These are phyloP conservation scores for Poecilia velifera DNA, from an alignment of 2,797 vertebrate genomes.

Conservation along the genomic window DNA sequence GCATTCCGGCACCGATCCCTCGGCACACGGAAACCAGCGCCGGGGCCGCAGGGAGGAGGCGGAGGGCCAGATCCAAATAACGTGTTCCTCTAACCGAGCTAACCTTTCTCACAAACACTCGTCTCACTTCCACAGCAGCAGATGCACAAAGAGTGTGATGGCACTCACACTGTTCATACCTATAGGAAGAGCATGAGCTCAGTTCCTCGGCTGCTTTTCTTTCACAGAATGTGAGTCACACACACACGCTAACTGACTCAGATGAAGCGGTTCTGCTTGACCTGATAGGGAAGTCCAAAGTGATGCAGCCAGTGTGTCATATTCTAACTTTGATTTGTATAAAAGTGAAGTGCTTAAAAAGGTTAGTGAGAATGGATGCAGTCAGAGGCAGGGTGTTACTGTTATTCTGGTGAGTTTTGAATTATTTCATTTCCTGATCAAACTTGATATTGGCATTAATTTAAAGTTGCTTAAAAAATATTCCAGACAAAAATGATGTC, in stretches of 20 bases:
- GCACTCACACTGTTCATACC: conserved; percentile 3
- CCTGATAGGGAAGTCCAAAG: conserved; percentile 53
- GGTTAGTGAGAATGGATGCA: not conserved
- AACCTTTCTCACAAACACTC: conserved; percentile 59
- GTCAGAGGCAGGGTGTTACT: not conserved
- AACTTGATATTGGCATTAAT: not conserved
- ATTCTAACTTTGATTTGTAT: conserved; percentile 36
- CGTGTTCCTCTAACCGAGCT: conserved; percentile 58
- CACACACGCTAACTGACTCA: conserved; percentile 42
- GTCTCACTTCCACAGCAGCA: conserved; percentile 33
- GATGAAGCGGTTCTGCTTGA: conserved; percentile 13
- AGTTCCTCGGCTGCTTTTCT: conserved; percentile 11
- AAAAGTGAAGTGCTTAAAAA: conserved; percentile 5
- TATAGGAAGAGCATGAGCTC: conserved; percentile 4
- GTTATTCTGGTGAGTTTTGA: not conserved
- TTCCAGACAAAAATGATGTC: not conserved
- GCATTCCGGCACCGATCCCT: conserved; percentile 74
- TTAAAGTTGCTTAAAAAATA: not conserved
- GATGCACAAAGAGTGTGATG: conserved; percentile 24
- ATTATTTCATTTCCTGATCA: not conserved
- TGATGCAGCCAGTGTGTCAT: conserved; percentile 30
- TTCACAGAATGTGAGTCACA: conserved; percentile 52
- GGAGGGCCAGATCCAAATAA: conserved; percentile 63
- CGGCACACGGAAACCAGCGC: conserved; percentile 65
- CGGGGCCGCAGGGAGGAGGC: conserved; percentile 59